A percentile compares a stretch with the other conserved stretches of the same genome.
phyloP scores from a whole-genome alignment of 2,888 invertebrate genomes.

The Drosophila maculinotata region DNA sequence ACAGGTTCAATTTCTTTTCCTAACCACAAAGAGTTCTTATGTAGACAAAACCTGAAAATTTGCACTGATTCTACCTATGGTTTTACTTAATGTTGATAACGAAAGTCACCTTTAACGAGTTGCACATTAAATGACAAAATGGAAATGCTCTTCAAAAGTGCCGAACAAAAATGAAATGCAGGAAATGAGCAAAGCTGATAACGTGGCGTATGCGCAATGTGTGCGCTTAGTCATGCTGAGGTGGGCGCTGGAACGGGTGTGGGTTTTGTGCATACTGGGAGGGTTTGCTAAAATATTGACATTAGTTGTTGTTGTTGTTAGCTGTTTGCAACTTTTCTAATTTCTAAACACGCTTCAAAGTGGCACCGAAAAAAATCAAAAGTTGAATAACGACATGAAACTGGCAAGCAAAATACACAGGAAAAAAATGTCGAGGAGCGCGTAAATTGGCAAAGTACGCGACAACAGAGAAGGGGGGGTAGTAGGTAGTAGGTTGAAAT shows the following conservation, averaged over 20 bases:
- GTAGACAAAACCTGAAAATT: too few species aligned
- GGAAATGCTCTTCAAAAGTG: not conserved
- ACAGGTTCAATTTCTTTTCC: too few species aligned
- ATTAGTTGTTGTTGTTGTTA: slow-evolving; percentile 19
- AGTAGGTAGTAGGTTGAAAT: slow-evolving; percentile 4
- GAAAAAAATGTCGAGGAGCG: slow-evolving; percentile 44
- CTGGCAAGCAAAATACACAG: slow-evolving; percentile 1
- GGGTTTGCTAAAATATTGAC: slow-evolving; percentile 48
- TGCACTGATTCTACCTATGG: too few species aligned
- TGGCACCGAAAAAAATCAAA: slow-evolving; percentile 13
- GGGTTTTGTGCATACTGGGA: too few species aligned
- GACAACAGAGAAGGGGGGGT: not conserved
- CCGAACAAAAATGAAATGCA: slow-evolving; percentile 2
- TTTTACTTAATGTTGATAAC: too few species aligned
- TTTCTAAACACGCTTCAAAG: slow-evolving; percentile 47
- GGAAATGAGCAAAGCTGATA: slow-evolving; percentile 37
- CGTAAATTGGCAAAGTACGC: slow-evolving; percentile 61
- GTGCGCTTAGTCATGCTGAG: slow-evolving; percentile 27
- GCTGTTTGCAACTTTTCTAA: slow-evolving; percentile 43
- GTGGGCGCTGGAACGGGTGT: not conserved
- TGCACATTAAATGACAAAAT: not conserved
- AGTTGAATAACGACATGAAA: slow-evolving; percentile 6
- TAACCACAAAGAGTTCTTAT: too few species aligned
- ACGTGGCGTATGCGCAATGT: slow-evolving; percentile 43
- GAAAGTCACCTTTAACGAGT: not conserved